Conservation (phyloP, 2,888 invertebrate genomes). For the Nebria salina region DNA sequence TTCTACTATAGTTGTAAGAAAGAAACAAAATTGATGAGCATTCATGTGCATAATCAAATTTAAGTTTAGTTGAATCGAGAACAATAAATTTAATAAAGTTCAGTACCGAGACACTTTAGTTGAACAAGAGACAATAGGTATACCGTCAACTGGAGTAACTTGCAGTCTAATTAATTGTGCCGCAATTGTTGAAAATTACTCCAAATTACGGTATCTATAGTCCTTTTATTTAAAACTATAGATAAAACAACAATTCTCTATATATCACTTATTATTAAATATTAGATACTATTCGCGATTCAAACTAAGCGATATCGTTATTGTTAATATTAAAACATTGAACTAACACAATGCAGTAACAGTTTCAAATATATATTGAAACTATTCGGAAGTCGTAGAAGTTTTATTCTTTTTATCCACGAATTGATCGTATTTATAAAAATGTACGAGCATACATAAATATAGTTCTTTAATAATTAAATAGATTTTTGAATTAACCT, state of each 20-base stretch:
- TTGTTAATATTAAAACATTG: neutral
- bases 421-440: too few relatives aligned
- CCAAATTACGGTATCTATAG: neutral
- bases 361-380: neutral
- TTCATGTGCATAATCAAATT: neutral
- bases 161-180: too few relatives aligned
- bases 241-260: neutral
- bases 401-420: too few relatives aligned
- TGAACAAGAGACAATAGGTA: neutral
- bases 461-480: too few relatives aligned
- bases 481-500: too few relatives aligned
- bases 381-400: too few relatives aligned
- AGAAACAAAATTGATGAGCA: neutral
- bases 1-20: constrained; percentile 1
- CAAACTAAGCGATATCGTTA: neutral
- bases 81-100: neutral
- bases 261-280: neutral
- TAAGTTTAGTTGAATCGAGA: neutral
- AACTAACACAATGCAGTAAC: neutral
- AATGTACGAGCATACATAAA: too few relatives aligned
- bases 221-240: neutral
- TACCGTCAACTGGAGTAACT: neutral
- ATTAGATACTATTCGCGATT: neutral
- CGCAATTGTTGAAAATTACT: neutral
- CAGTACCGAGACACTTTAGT: constrained; percentile 1